Base-by-base conservation (phyloP, 2,888 invertebrate species). In the Schizotus pectinicornis region DNA sequence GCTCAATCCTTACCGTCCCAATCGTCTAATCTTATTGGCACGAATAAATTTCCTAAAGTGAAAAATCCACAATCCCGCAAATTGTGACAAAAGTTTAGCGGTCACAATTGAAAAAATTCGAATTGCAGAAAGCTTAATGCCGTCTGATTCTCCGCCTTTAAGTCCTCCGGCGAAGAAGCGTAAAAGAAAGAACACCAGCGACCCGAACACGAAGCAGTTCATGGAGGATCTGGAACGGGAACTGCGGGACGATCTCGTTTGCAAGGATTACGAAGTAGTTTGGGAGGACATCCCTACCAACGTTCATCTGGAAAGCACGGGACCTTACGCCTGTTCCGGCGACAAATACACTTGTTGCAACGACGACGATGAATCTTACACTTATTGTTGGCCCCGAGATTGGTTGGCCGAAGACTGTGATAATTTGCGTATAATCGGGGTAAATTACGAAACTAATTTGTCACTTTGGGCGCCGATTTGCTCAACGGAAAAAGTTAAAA, bases 381-480 rank as follows among this genome's bases (percentile, higher is more conserved):
- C 94, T 1, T 86, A 86, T 61, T 96, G 95, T 77, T 97, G 96
- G 96, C 96, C 96, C 1, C 90, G 90, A 82, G 96, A 97, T 74
- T 98, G 97, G 97, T 80, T 98, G 56, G 87, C 95, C 0, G 81
- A 85, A 69, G 95, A 96, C 77, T 86, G 88, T 69, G 85, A 85
- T 34, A 86, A 89, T 74, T 81, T 92, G 48, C 80, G 92, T 68
- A 85, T 97, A 49, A 80, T 97, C 48, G 94, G 94, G 39, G 86
- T 96, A 34, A 95, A 96, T 78, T 97, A 95, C 77, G 90, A 92
- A 68, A 92, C 93, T 30, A 88, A 89, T 61, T 81, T 95, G 39
- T 91, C 92, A 6, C 87, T 90, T 74, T 94, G 95, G 94, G 84
- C 88, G 35, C 86, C 89, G 32, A 81, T 85, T 31, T 92, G 91